A percentile compares a stretch with the other conserved stretches of the same genome.
Evolutionary conservation across 92 coral and sea anemone genomes (phyloP).

Genomic region (Epizoanthus scotinus): DNA sequence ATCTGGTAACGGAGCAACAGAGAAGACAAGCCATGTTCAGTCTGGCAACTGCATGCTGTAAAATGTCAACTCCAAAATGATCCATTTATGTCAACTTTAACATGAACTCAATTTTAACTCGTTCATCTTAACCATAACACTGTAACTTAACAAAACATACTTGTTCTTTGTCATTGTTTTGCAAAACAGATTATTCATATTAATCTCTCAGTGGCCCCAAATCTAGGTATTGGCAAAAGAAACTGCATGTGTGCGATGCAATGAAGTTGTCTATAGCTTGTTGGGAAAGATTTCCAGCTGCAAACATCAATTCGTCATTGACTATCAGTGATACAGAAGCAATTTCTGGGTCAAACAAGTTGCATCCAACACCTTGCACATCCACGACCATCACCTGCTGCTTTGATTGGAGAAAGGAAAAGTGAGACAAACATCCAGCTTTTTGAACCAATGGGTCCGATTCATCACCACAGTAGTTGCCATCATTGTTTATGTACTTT

Average conservation of each 20-base stretch:
- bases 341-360: constrained; percentile 47
- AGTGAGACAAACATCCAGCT: constrained; percentile 45
- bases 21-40: too few species aligned
- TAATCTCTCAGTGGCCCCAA: constrained; percentile 35
- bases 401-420: constrained; percentile 36
- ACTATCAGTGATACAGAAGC: constrained; percentile 39
- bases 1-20: too few species aligned
- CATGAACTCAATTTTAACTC: constrained; percentile 26
- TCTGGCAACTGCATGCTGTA: background rate
- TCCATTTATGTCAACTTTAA: constrained; percentile 1
- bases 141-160: constrained; percentile 13
- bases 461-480: constrained; percentile 17
- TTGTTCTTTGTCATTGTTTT: constrained; percentile 16
- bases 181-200: constrained; percentile 25
- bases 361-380: constrained; percentile 41
- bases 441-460: constrained; percentile 23
- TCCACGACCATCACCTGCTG: constrained; percentile 46
- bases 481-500: constrained; percentile 44
- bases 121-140: constrained; percentile 25
- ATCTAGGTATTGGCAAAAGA: constrained; percentile 33
- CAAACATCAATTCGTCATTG: constrained; percentile 40
- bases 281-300: constrained; percentile 41
- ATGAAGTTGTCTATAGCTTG: constrained; percentile 43
- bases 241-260: constrained; percentile 34
- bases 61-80: constrained; percentile 8